These are phyloP conservation scores for Hydractinia symbiolongicarpus DNA, from an alignment of 30 jellyfish, hydroid and myxozoan species.

Conservation along the genomic window DNA sequence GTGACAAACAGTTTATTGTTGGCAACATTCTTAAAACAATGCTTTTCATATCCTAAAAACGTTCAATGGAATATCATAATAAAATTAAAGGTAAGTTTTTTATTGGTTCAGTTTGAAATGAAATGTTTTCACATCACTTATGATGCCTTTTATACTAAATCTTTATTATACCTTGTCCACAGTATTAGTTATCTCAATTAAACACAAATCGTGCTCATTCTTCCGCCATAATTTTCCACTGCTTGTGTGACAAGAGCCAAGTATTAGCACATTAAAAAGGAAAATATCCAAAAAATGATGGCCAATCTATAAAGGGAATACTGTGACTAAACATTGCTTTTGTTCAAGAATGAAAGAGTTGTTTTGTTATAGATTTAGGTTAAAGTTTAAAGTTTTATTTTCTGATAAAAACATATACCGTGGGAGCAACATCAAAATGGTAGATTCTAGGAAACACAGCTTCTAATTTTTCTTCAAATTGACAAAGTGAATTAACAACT, in stretches of 20 bases:
- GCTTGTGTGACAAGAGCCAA: slow-evolving; percentile 44
- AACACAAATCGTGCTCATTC: slow-evolving; percentile 46
- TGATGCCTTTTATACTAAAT: neutral
- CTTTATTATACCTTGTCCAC: neutral
- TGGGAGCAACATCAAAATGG: slow-evolving; percentile 67
- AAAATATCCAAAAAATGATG: slow-evolving; percentile 39
- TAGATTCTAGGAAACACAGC: slow-evolving; percentile 66
- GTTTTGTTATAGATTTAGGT: no score
- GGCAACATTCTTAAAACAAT: no score
- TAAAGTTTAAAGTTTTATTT: no score
- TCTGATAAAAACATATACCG: slow-evolving; percentile 29
- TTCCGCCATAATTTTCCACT: slow-evolving; percentile 69
- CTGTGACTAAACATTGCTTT: no score
- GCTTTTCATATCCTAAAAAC: no score
- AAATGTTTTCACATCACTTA: no score
- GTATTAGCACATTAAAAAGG: slow-evolving; percentile 44
- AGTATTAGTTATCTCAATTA: slow-evolving; percentile 44
- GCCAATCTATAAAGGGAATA: slow-evolving; percentile 8
- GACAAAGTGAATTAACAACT: slow-evolving; percentile 35
- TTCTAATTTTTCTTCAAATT: slow-evolving; percentile 39
- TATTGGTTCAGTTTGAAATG: no score
- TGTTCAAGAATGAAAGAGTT: no score
- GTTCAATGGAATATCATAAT: no score
- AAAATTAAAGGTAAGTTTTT: no score
- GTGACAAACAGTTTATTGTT: no score